Conservation (phyloP, 2,888 invertebrate species). For the Hetaerina titia region DNA sequence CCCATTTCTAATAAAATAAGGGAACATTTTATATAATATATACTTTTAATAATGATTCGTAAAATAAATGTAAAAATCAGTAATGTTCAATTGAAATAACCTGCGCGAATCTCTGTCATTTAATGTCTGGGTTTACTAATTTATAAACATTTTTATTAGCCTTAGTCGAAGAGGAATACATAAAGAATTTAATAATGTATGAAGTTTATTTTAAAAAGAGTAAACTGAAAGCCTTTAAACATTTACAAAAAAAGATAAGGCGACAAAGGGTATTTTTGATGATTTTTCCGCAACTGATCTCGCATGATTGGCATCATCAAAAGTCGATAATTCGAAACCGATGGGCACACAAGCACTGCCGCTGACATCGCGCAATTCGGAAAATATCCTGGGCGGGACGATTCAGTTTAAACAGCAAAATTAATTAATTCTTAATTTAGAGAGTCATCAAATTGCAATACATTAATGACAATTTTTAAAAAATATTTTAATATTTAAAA, state of each 20-base stretch:
- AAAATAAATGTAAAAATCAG: too few species aligned
- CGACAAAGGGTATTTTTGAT: not conserved
- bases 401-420: slow-evolving; percentile 45
- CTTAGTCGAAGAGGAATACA: not conserved
- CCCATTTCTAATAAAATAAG: too few species aligned
- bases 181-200: not conserved
- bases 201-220: not conserved
- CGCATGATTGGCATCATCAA: slow-evolving; percentile 11
- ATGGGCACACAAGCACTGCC: not conserved
- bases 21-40: too few species aligned
- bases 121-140: not conserved
- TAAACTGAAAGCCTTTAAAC: not conserved
- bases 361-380: not conserved
- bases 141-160: not conserved
- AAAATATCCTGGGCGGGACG: not conserved
- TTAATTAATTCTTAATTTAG: slow-evolving; percentile 20
- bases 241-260: not conserved
- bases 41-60: too few species aligned
- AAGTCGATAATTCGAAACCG: slow-evolving; percentile 23
- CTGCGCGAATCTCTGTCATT: not conserved
- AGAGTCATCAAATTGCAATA: slow-evolving; percentile 39
- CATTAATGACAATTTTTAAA: slow-evolving; percentile 24
- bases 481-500: slow-evolving; percentile 35
- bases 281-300: not conserved
- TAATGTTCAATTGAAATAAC: too few species aligned